A percentile compares a stretch with the other conserved stretches of the same genome.
phyloP scores from a whole-genome alignment of 2,888 invertebrate genomes.

The Drosophila paucipuncta region DNA sequence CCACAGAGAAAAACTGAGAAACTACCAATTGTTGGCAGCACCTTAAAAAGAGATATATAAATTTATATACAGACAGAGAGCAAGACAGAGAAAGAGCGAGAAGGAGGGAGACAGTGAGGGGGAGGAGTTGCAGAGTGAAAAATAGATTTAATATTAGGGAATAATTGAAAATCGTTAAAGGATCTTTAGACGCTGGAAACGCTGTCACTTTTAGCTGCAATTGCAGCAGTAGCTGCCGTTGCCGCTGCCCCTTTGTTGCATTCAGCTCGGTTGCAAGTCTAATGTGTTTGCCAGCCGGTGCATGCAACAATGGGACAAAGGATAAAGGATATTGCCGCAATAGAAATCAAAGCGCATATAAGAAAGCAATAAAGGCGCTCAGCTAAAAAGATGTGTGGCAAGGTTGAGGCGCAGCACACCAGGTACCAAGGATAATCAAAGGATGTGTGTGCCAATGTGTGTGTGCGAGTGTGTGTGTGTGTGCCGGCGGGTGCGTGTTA shows the following conservation, averaged over 20 bases:
- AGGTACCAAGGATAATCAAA: constrained; percentile 28
- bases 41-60: neutral
- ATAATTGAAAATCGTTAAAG: constrained; percentile 44
- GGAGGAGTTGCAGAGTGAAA: neutral
- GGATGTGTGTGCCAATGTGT: constrained; percentile 41
- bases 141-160: constrained; percentile 32
- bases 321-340: constrained; percentile 76
- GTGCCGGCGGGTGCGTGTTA: constrained; percentile 70
- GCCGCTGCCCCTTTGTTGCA: constrained; percentile 3
- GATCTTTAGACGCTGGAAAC: constrained; percentile 30
- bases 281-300: constrained; percentile 81
- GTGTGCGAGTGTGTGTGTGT: constrained; percentile 32
- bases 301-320: constrained; percentile 76
- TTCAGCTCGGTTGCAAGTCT: constrained; percentile 53
- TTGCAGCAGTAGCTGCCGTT: neutral
- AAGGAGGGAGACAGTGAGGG: neutral
- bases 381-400: constrained; percentile 5
- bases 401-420: constrained; percentile 4
- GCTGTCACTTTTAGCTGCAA: constrained; percentile 42
- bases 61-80: neutral
- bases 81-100: neutral
- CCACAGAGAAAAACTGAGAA: neutral
- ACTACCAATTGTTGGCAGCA: neutral
- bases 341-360: constrained; percentile 76
- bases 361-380: constrained; percentile 67